A percentile compares a stretch with the other conserved stretches of the same genome.
These are phyloP conservation scores for Cephus cinctus DNA, from an alignment of 1,140 invertebrate species.

Conservation along the genomic window DNA sequence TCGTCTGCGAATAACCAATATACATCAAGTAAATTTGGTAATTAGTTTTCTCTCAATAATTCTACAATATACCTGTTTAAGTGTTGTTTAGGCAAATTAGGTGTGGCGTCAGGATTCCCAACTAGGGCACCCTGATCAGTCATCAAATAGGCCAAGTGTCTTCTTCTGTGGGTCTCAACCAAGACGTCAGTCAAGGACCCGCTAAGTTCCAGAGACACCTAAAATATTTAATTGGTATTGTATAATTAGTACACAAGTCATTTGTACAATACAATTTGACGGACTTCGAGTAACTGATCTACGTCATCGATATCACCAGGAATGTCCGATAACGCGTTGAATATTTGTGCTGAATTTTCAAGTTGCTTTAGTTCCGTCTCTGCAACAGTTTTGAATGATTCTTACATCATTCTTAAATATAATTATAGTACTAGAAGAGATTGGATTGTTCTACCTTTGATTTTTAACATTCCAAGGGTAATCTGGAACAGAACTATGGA, in stretches of 20 bases:
- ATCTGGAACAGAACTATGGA: constrained; percentile 96
- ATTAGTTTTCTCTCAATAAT: constrained; percentile 10
- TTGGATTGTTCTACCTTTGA: constrained; percentile 73
- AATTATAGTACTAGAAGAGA: constrained; percentile 2
- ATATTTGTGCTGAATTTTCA: constrained; percentile 95
- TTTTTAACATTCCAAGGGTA: constrained; percentile 91
- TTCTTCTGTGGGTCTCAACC: constrained; percentile 85
- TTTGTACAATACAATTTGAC: constrained; percentile 22
- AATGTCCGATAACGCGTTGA: constrained; percentile 93
- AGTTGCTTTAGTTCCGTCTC: constrained; percentile 78
- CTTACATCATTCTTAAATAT: too few species aligned
- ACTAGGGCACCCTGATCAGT: constrained; percentile 91
- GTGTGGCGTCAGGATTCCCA: constrained; percentile 82
- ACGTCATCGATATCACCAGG: constrained; percentile 91
- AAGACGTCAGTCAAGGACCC: constrained; percentile 81
- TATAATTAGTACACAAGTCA: constrained; percentile 2
- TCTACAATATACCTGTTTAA: constrained; percentile 60
- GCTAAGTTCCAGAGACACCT: constrained; percentile 61
- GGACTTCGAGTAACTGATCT: constrained; percentile 74
- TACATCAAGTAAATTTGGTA: constrained; percentile 3
- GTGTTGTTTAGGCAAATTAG: constrained; percentile 91
- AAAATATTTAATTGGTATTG: constrained; percentile 17
- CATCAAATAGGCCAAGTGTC: constrained; percentile 95
- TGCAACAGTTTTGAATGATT: constrained; percentile 47
- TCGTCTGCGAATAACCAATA: constrained; percentile 57